These are phyloP conservation scores for Mixornis gularis DNA, from an alignment of 2,113 vertebrate genomes.

Conservation along the genomic window DNA sequence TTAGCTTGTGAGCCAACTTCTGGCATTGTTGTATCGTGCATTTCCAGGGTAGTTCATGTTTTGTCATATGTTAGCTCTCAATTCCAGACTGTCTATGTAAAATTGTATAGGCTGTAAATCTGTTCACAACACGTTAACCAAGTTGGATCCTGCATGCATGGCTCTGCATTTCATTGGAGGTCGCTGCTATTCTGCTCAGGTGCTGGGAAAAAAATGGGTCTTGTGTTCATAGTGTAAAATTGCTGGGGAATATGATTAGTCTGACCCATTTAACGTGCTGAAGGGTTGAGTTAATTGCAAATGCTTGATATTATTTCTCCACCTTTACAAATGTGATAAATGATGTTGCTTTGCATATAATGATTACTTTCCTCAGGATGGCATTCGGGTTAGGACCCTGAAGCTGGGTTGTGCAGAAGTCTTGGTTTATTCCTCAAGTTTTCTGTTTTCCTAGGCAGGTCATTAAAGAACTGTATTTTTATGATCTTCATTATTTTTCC, in stretches of 20 bases:
- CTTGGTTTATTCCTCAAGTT: background rate
- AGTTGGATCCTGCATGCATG: background rate
- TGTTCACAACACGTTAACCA: background rate
- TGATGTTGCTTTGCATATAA: background rate
- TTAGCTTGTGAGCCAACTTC: background rate
- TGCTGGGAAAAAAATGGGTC: background rate
- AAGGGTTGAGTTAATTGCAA: conserved; percentile 26
- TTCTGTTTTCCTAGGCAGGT: background rate
- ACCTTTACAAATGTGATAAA: conserved; percentile 32
- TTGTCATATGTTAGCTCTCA: background rate
- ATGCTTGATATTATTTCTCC: background rate
- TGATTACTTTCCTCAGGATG: background rate
- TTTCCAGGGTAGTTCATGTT: background rate
- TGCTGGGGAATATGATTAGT: background rate
- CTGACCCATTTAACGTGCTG: background rate
- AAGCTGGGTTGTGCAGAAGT: background rate
- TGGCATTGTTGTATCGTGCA: background rate
- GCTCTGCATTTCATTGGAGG: background rate
- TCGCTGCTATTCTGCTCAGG: background rate
- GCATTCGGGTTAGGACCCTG: background rate
- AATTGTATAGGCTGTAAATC: background rate
- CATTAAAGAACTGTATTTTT: background rate
- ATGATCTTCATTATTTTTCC: background rate
- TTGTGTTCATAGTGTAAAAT: background rate
- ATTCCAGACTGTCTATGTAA: background rate